These are phyloP conservation scores for Parauchenoglanis ngamensis DNA, from an alignment of 2,797 vertebrate species.

Conservation along the genomic window DNA sequence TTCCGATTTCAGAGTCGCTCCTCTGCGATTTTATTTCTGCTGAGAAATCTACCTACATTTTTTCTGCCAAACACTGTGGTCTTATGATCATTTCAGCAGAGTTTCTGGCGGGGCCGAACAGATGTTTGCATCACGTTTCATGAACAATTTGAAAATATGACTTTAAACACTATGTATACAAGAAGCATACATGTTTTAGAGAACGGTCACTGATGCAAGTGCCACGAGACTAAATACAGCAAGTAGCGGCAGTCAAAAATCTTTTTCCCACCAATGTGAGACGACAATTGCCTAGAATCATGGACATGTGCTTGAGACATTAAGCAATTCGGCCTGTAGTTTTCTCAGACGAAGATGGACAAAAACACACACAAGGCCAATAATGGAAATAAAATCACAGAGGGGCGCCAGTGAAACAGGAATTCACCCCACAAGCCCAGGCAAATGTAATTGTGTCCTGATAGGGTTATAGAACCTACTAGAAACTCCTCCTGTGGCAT, in stretches of 20 bases:
- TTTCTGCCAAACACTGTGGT: neutral
- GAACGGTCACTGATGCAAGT: neutral
- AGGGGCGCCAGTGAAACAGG: neutral
- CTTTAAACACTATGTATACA: neutral
- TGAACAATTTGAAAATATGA: neutral
- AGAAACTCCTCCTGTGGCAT: neutral
- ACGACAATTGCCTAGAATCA: neutral
- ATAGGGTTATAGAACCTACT: neutral
- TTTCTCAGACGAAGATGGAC: neutral
- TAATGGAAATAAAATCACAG: neutral
- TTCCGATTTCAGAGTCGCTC: too few relatives aligned
- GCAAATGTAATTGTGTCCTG: neutral
- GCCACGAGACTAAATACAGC: too few relatives aligned
- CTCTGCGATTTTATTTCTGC: neutral
- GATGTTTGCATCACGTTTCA: neutral
- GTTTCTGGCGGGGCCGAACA: too few relatives aligned
- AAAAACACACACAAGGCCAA: neutral
- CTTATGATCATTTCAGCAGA: neutral
- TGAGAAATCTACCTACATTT: neutral
- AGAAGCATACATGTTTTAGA: neutral
- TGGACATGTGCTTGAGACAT: neutral
- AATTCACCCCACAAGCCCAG: neutral
- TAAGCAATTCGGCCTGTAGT: neutral
- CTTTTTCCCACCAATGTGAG: neutral
- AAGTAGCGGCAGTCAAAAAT: too few relatives aligned